Evolutionary conservation across 1,140 invertebrate genomes (phyloP).

Genomic region (Littorina saxatilis): DNA sequence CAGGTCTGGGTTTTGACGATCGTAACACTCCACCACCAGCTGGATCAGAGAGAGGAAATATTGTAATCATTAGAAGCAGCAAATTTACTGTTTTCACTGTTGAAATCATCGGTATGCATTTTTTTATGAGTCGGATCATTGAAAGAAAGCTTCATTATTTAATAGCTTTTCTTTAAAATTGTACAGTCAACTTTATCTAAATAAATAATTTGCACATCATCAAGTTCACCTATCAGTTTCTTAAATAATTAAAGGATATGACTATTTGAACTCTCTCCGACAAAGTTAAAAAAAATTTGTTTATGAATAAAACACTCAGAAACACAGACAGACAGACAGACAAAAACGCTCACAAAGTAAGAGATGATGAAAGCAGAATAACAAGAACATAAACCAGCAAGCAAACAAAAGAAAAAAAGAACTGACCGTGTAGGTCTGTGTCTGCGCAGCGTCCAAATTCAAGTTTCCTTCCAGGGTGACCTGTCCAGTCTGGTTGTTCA

Average conservation of each 20-base stretch:
- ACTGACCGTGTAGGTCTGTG: conserved; percentile 29
- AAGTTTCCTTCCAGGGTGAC: conserved; percentile 41
- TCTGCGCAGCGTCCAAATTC: not conserved
- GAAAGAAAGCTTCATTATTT: too few relatives aligned
- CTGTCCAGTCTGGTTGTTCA: conserved; percentile 45
- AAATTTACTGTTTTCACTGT: too few relatives aligned
- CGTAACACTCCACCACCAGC: conserved; percentile 60
- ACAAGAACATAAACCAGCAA: not conserved
- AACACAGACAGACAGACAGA: not conserved
- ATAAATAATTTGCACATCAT: not conserved
- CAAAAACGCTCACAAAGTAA: not conserved
- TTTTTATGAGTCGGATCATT: too few relatives aligned
- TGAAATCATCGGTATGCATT: too few relatives aligned
- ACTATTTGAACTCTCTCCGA: too few relatives aligned
- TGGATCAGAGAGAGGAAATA: conserved; percentile 35
- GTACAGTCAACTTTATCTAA: not conserved
- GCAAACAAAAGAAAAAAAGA: conserved; percentile 1
- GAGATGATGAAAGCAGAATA: not conserved
- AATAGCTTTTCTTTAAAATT: too few relatives aligned
- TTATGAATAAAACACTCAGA: too few relatives aligned
- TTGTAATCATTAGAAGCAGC: too few relatives aligned
- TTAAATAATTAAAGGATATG: too few relatives aligned
- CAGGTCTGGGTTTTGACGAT: conserved; percentile 45
- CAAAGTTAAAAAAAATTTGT: too few relatives aligned
- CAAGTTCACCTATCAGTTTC: too few relatives aligned